Conservation (phyloP, 2,888 invertebrate genomes). For the Lordiphosa fenestrarum region DNA sequence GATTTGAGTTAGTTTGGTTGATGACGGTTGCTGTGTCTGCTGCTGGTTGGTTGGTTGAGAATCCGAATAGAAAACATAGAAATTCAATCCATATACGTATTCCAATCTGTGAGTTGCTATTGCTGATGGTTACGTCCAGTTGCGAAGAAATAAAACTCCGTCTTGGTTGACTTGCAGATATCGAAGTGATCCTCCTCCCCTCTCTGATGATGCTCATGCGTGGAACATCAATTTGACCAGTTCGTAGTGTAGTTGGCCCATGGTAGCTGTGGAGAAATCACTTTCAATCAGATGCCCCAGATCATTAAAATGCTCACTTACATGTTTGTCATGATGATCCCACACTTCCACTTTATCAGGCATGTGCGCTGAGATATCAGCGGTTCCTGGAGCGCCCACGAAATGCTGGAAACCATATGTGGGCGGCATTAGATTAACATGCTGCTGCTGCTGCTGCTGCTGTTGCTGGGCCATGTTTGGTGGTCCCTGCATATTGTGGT, state of each 20-base stretch:
- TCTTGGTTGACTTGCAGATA: background rate
- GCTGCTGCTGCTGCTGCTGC: conserved; percentile 65
- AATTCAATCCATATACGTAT: conserved; percentile 36
- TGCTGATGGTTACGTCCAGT: conserved; percentile 18
- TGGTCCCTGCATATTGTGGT: conserved; percentile 76
- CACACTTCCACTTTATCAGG: conserved; percentile 79
- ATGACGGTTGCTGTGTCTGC: conserved; percentile 11
- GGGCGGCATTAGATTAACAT: conserved; percentile 77
- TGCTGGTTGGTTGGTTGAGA: conserved; percentile 17
- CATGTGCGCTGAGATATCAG: conserved; percentile 73
- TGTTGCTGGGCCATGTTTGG: conserved; percentile 62
- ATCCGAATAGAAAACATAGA: conserved; percentile 39
- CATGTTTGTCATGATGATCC: conserved; percentile 81
- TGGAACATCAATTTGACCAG: conserved; percentile 74
- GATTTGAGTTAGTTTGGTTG: background rate
- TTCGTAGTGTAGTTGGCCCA: conserved; percentile 78
- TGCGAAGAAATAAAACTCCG: conserved; percentile 13
- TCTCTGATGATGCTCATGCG: conserved; percentile 23
- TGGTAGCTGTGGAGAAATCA: conserved; percentile 55
- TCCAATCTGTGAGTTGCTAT: conserved; percentile 25
- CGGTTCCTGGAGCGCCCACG: conserved; percentile 68
- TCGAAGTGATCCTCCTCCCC: conserved; percentile 18
- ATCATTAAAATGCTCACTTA: conserved; percentile 47
- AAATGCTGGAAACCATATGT: conserved; percentile 77
- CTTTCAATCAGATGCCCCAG: background rate